These are phyloP conservation scores for Malthinus seriepunctatus DNA, from an alignment of 2,888 invertebrate species.

Conservation along the genomic window DNA sequence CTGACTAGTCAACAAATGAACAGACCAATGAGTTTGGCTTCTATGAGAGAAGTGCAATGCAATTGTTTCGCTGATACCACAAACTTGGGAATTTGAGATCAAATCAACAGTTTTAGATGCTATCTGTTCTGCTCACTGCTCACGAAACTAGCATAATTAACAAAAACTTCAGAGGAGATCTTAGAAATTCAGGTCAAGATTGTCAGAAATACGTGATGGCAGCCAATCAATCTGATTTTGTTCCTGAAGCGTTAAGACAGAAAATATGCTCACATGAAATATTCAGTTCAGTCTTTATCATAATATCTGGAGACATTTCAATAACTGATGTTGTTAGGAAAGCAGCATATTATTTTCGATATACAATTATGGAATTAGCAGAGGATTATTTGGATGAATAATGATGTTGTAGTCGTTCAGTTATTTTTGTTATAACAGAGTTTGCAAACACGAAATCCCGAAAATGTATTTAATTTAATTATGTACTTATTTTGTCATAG, in stretches of 20 bases:
- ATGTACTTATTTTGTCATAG: no score
- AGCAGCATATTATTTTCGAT: no score
- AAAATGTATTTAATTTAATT: not conserved
- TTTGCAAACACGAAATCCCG: not conserved
- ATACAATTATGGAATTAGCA: no score
- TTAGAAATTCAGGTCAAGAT: not conserved
- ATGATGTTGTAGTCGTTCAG: no score
- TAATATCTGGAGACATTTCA: no score
- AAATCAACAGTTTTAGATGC: not conserved
- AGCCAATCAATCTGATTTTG: not conserved
- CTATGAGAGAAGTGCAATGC: not conserved
- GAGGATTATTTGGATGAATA: no score
- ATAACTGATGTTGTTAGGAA: no score
- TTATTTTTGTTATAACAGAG: constrained; percentile 2
- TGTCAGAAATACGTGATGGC: not conserved
- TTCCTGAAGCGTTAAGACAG: no score
- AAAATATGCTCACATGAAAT: no score
- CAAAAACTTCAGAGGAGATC: not conserved
- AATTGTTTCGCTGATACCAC: not conserved
- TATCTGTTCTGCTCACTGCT: not conserved
- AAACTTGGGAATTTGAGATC: no score
- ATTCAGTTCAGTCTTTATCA: no score
- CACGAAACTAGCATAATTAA: not conserved
- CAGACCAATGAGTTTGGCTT: not conserved
- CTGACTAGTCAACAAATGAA: no score